phyloP scores from a whole-genome alignment of 92 coral and sea anemone species.

The Heliopora coerulea region DNA sequence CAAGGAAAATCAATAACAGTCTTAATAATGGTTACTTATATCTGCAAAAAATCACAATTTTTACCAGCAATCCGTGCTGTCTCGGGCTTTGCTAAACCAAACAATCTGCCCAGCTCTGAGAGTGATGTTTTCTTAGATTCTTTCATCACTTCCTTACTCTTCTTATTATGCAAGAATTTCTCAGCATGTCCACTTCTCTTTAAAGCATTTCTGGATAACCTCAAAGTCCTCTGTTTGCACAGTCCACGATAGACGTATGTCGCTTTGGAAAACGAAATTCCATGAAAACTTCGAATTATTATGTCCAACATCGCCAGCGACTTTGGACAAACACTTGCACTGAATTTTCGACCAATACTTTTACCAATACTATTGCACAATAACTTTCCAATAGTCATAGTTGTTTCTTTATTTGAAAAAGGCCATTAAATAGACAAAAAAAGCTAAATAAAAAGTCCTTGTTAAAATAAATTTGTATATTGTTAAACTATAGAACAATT shows the following conservation, averaged over 20 bases:
- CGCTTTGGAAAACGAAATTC: background rate
- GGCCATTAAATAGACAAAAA: too few relatives aligned
- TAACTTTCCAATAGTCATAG: background rate
- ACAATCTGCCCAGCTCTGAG: slow-evolving; percentile 30
- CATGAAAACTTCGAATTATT: background rate
- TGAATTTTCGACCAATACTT: background rate
- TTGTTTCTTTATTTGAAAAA: background rate
- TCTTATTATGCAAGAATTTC: background rate
- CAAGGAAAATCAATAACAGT: too few relatives aligned
- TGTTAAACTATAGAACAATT: too few relatives aligned
- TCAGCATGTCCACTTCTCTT: background rate
- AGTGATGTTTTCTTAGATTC: background rate
- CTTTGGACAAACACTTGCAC: background rate
- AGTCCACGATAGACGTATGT: background rate
- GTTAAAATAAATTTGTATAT: too few relatives aligned
- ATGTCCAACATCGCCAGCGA: background rate
- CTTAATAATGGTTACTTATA: background rate
- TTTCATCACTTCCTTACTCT: background rate
- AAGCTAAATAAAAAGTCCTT: too few relatives aligned
- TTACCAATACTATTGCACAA: background rate
- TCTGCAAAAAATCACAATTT: background rate
- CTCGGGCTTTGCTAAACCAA: slow-evolving; percentile 31
- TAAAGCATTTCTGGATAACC: background rate
- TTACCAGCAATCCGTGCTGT: slow-evolving; percentile 23
- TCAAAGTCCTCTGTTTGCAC: background rate